Percentiles rank a stretch among this genome's conserved stretches.
These are phyloP conservation scores for Ischnus inquisitorius DNA, from an alignment of 2,888 invertebrate genomes.

Conservation along the genomic window DNA sequence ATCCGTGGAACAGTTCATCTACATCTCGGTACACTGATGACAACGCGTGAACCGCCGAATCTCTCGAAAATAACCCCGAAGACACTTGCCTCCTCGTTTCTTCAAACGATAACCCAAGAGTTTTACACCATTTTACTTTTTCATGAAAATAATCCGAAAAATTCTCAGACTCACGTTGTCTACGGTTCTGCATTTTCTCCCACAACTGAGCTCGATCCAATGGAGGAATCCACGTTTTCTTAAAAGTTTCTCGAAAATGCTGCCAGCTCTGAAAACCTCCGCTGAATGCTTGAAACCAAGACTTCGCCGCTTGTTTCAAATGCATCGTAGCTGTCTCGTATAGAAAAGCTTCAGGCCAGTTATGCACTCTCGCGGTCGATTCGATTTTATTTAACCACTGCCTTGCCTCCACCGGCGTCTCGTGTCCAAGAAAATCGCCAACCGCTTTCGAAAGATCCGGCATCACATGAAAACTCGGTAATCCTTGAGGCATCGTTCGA, in stretches of 20 bases:
- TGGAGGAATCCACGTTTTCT: constrained; percentile 49
- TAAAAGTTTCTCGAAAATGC: constrained; percentile 51
- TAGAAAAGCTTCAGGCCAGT: constrained; percentile 60
- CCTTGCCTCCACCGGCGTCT: constrained; percentile 56
- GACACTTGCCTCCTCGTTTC: constrained; percentile 60
- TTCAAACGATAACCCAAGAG: constrained; percentile 55
- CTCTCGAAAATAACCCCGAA: constrained; percentile 45
- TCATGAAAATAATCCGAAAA: constrained; percentile 64
- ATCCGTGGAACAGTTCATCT: constrained; percentile 41
- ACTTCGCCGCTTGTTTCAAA: constrained; percentile 53
- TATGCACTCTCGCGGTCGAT: constrained; percentile 52
- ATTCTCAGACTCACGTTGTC: constrained; percentile 48
- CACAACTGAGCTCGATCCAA: constrained; percentile 59
- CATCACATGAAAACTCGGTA: constrained; percentile 62
- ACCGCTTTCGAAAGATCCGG: constrained; percentile 66
- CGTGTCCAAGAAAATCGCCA: constrained; percentile 52
- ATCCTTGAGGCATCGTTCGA: neutral
- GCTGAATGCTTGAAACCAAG: constrained; percentile 52
- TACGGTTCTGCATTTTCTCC: constrained; percentile 57
- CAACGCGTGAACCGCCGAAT: constrained; percentile 56
- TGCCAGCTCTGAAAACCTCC: constrained; percentile 56
- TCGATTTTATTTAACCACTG: constrained; percentile 66
- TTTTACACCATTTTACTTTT: constrained; percentile 64
- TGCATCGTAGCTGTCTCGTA: constrained; percentile 60
- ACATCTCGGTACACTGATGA: constrained; percentile 24